These are phyloP conservation scores for Escarpia spicata DNA, from an alignment of 2,888 invertebrate species.

Conservation along the genomic window DNA sequence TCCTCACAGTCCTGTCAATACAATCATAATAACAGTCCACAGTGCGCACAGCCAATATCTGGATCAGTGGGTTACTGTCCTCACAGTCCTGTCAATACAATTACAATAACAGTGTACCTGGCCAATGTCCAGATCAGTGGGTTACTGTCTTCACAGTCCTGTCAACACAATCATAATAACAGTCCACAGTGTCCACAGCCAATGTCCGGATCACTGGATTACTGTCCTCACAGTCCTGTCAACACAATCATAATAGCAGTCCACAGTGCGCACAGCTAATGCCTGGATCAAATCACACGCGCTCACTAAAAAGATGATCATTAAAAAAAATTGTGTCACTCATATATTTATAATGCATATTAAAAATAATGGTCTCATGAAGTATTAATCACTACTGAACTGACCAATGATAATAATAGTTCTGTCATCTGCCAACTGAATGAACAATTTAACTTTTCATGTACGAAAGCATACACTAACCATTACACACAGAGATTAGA, in stretches of 20 bases:
- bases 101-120: constrained; percentile 78
- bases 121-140: constrained; percentile 97
- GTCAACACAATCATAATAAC: constrained; percentile 8
- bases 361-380: no score
- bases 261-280: no score
- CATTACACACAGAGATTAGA: neutral
- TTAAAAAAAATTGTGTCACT: no score
- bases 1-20: constrained; percentile 92
- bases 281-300: no score
- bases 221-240: constrained; percentile 95
- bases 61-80: constrained; percentile 88
- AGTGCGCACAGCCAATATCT: constrained; percentile 77
- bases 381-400: no score
- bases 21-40: neutral
- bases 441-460: no score
- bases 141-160: constrained; percentile 99
- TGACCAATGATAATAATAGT: no score
- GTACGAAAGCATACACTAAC: neutral
- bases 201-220: constrained; percentile 75
- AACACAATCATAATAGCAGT: neutral
- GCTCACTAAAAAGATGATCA: no score
- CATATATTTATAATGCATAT: no score
- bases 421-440: neutral
- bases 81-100: constrained; percentile 85
- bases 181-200: neutral